phyloP scores from a whole-genome alignment of 2,888 invertebrate species.

The Rhagonycha lutea region DNA sequence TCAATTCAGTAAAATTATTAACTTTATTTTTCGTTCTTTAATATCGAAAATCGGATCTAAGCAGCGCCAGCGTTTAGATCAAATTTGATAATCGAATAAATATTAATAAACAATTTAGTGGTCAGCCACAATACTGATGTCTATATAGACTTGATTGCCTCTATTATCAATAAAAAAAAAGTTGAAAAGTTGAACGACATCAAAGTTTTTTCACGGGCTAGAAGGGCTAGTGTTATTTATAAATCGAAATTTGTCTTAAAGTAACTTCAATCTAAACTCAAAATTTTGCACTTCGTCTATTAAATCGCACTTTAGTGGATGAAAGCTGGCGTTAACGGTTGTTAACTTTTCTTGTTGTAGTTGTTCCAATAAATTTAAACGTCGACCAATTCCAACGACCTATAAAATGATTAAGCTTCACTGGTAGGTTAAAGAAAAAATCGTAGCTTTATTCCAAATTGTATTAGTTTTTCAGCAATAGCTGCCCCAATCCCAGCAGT shows the following conservation, averaged over 20 bases:
- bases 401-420: not conserved
- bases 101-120: slow-evolving; percentile 4
- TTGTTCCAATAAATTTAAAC: slow-evolving; percentile 10
- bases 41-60: slow-evolving; percentile 5
- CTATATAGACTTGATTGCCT: slow-evolving; percentile 32
- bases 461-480: slow-evolving; percentile 20
- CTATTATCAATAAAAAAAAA: slow-evolving; percentile 14
- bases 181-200: too few relatives aligned
- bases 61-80: slow-evolving; percentile 6
- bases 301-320: slow-evolving; percentile 16
- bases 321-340: slow-evolving; percentile 14
- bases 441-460: slow-evolving; percentile 23
- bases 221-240: slow-evolving; percentile 19
- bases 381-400: slow-evolving; percentile 21
- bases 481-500: slow-evolving; percentile 22
- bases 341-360: slow-evolving; percentile 9
- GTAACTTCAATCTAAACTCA: slow-evolving; percentile 20
- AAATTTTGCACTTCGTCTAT: slow-evolving; percentile 18
- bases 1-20: not conserved
- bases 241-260: slow-evolving; percentile 15
- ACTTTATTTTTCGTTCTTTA: slow-evolving; percentile 13
- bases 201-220: slow-evolving; percentile 1
- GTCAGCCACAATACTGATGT: slow-evolving; percentile 16
- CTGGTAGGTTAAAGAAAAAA: not conserved
- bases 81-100: slow-evolving; percentile 18